Percentiles rank a stretch among this genome's conserved stretches.
Evolutionary conservation across 1,140 invertebrate species (phyloP).

Genomic region (Drosophila takahashii): DNA sequence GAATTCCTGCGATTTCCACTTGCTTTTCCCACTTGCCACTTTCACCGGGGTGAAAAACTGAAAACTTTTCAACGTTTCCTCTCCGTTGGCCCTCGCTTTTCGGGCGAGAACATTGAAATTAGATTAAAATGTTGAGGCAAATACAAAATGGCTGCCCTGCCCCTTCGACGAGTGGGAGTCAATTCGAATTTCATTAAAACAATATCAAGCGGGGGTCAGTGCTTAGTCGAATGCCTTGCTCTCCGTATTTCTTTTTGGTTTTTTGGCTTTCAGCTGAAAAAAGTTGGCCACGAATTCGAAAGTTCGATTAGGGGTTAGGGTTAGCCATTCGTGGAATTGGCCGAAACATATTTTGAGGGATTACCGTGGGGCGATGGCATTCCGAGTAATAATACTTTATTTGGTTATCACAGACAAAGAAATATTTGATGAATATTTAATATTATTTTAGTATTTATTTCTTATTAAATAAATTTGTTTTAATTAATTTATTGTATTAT

Average conservation of each 20-base stretch:
- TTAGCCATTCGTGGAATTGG: slow-evolving; percentile 40
- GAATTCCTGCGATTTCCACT: not conserved
- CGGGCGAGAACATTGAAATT: slow-evolving; percentile 59
- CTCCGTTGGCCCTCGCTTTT: slow-evolving; percentile 26
- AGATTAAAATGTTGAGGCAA: slow-evolving; percentile 64
- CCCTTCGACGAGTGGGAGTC: slow-evolving; percentile 15
- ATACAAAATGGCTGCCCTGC: slow-evolving; percentile 63
- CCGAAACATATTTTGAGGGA: slow-evolving; percentile 31
- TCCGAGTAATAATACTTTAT: slow-evolving; percentile 1
- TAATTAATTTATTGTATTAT: too few relatives aligned
- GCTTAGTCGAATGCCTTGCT: slow-evolving; percentile 3
- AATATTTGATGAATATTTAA: not conserved
- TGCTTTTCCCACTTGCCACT: not conserved
- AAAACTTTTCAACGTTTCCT: slow-evolving; percentile 49
- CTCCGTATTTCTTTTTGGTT: not conserved
- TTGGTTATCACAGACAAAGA: not conserved
- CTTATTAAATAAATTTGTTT: too few relatives aligned
- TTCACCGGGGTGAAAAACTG: slow-evolving; percentile 9
- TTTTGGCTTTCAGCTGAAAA: not conserved
- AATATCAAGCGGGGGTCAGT: slow-evolving; percentile 31
- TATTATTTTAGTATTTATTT: too few relatives aligned
- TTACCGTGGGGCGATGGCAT: slow-evolving; percentile 12
- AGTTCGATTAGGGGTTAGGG: slow-evolving; percentile 40
- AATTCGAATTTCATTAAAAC: slow-evolving; percentile 58
- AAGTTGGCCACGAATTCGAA: slow-evolving; percentile 26